Evolutionary conservation across 2,113 vertebrate genomes (phyloP), one percentile per base, ranked within the genome.

Genomic region (Melanerpes aurifrons): DNA sequence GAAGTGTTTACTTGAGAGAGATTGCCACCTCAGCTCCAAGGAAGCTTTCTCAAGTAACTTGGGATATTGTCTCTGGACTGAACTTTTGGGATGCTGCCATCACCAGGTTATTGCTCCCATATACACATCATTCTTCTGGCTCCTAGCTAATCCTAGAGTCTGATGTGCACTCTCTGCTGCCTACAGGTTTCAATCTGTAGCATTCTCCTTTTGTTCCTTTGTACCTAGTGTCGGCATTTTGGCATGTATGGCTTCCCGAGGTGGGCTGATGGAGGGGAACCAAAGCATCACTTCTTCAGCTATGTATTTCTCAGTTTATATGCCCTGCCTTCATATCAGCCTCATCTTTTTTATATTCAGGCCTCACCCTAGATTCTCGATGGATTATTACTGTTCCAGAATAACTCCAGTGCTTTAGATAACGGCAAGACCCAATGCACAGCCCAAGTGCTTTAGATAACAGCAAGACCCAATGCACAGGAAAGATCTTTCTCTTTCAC

Each of bases 311-410:
- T 92, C 81, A 57, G 16, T 92, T 93, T 82, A 56, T 35, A n/a
- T 62, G 15, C 14, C 20, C 32, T 73, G 32, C 37, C 61, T 91
- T 92, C n/a, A 2, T 86, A 87, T 74, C 79, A 87, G 43, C 21
- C 58, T 87, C 20, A 0, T 77, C 43, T 45, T 91, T 86, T 83
- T 92, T 86, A 92, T 96, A 89, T 92, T 92, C 82, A 94, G 82
- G 47, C 57, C 35, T 85, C 62, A 47, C 25, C 45, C 74, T 87
- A 69, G 47, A 56, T 92, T 94, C 35, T 80, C 6, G 4, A 26
- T 2, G 16, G 48, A 15, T 62, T 54, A 64, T 86, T 94, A 81
- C 12, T 78, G 86, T 89, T 83, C 76, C 85, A 87, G 68, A 87
- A 78, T 69, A 89, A 77, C 14, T 83, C 13, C 66, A 77, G 28